These are phyloP conservation scores for Laupala kohalensis DNA, from an alignment of 1,140 invertebrate genomes.

Conservation along the genomic window DNA sequence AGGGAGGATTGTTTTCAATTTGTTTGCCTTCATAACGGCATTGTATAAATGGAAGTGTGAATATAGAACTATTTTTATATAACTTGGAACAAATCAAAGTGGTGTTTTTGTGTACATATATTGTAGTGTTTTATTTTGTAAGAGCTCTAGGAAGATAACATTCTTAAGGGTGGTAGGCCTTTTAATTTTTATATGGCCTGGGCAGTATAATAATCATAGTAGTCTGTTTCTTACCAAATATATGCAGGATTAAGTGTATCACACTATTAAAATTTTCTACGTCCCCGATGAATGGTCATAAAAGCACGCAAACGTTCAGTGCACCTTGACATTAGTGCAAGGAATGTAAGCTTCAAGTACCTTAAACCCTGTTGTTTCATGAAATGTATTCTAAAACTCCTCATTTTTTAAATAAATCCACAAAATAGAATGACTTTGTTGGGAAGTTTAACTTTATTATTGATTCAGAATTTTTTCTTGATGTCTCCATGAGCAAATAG, in stretches of 20 bases:
- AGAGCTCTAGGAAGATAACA: background rate
- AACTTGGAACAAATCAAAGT: conserved; percentile 1
- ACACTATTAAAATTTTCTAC: background rate
- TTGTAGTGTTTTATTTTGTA: conserved; percentile 4
- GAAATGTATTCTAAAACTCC: background rate
- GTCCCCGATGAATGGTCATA: background rate
- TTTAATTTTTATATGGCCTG: conserved; percentile 6
- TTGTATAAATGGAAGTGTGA: conserved; percentile 8
- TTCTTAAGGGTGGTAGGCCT: conserved; percentile 8
- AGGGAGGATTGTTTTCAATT: background rate
- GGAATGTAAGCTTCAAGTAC: background rate
- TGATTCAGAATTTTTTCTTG: no score
- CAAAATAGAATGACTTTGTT: background rate
- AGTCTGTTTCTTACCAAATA: background rate
- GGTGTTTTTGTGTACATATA: conserved; percentile 3
- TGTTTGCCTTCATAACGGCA: background rate
- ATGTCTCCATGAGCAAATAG: no score
- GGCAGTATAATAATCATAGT: conserved; percentile 6
- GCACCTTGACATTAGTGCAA: background rate
- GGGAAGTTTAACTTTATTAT: no score
- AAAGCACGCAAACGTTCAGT: background rate
- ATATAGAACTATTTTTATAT: conserved; percentile 8
- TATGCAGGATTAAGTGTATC: background rate
- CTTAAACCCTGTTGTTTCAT: background rate
- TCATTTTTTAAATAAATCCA: background rate